phyloP scores from a whole-genome alignment of 2,797 vertebrate species.

The Moxostoma hubbsi region DNA sequence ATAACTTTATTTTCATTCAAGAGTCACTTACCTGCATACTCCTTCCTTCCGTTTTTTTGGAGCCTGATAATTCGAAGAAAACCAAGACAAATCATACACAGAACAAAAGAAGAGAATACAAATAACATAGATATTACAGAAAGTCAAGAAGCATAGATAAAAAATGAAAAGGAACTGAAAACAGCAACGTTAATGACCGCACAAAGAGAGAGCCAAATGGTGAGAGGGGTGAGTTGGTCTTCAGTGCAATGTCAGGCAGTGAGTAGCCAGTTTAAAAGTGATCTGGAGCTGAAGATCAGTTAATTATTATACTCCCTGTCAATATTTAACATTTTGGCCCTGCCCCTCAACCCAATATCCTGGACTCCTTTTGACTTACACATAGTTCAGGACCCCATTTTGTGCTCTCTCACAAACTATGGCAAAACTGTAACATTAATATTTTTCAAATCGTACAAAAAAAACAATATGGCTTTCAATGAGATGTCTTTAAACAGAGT shows the following conservation, averaged over 20 bases:
- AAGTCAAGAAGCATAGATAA: background rate
- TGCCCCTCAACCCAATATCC: constrained; percentile 81
- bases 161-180: background rate
- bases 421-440: background rate
- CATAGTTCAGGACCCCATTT: constrained; percentile 4
- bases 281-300: constrained; percentile 72
- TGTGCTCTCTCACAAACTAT: background rate
- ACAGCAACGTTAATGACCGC: background rate
- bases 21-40: constrained; percentile 12
- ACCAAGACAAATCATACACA: no score
- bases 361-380: constrained; percentile 73
- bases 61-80: constrained; percentile 29
- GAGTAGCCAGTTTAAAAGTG: constrained; percentile 76
- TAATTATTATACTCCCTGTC: constrained; percentile 81
- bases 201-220: constrained; percentile 8
- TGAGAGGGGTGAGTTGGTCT: constrained; percentile 53
- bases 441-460: no score
- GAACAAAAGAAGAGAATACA: no score
- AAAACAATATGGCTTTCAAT: no score
- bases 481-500: background rate
- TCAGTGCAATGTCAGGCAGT: constrained; percentile 70
- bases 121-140: constrained; percentile 2
- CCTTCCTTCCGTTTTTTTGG: background rate
- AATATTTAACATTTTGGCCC: constrained; percentile 83
- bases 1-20: constrained; percentile 3